phyloP scores from a whole-genome alignment of 2,888 invertebrate species.

The Rhagophthalmus giganteus region DNA sequence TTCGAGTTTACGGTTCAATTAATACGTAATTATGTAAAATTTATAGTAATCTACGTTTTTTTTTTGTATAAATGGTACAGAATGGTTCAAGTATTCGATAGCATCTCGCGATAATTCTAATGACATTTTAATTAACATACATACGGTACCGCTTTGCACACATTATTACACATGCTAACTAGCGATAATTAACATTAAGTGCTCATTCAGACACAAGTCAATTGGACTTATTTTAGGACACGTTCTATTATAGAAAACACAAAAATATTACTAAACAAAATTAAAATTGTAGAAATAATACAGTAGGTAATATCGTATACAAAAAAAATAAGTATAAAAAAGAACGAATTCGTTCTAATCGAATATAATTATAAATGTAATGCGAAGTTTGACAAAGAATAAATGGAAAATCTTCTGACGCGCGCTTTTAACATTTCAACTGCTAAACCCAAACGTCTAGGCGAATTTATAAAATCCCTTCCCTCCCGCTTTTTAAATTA shows the following conservation, averaged over 20 bases:
- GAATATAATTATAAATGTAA: slow-evolving; percentile 12
- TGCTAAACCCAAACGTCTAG: slow-evolving; percentile 15
- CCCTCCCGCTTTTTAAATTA: slow-evolving; percentile 14
- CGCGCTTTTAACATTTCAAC: slow-evolving; percentile 22
- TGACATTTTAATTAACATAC: slow-evolving; percentile 42
- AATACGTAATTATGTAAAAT: slow-evolving; percentile 9
- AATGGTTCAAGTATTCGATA: slow-evolving; percentile 29
- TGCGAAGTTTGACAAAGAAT: slow-evolving; percentile 4
- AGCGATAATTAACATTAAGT: slow-evolving; percentile 36
- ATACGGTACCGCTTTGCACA: slow-evolving; percentile 40
- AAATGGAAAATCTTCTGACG: slow-evolving; percentile 15
- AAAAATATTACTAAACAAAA: too few species aligned
- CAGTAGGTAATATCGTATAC: too few species aligned
- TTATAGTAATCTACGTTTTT: slow-evolving; percentile 19
- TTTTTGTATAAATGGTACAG: slow-evolving; percentile 1
- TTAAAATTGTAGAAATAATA: too few species aligned
- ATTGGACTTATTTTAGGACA: background rate
- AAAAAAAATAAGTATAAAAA: slow-evolving; percentile 6
- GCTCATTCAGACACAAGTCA: slow-evolving; percentile 6
- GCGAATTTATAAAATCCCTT: slow-evolving; percentile 21
- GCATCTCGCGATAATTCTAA: slow-evolving; percentile 36
- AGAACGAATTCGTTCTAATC: slow-evolving; percentile 2
- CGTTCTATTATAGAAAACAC: background rate
- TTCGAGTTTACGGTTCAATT: slow-evolving; percentile 17
- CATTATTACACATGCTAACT: slow-evolving; percentile 46